Evolutionary conservation across 2,113 vertebrate species (phyloP).

Genomic region (Apodemus sylvaticus): DNA sequence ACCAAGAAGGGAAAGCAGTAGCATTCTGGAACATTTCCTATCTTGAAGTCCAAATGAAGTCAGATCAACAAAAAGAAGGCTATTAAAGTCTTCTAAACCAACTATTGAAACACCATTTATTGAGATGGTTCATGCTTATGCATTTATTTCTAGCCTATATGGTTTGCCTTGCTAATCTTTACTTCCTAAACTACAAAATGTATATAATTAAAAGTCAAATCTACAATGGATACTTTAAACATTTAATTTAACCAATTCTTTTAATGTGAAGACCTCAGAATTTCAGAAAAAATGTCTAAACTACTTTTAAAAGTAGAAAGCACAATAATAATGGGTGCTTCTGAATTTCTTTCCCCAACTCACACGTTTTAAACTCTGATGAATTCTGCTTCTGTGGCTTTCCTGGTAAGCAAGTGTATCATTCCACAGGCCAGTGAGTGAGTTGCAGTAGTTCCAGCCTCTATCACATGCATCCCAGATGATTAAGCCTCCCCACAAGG

Average conservation of each 20-base stretch:
- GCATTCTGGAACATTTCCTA: conserved; percentile 53
- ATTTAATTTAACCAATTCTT: conserved; percentile 45
- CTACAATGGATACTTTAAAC: conserved; percentile 66
- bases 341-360: neutral
- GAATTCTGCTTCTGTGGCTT: neutral
- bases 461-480: neutral
- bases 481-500: neutral
- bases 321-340: neutral
- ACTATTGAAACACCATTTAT: conserved; percentile 62
- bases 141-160: conserved; percentile 56
- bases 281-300: conserved; percentile 32
- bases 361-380: neutral
- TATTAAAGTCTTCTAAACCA: conserved; percentile 74
- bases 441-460: neutral
- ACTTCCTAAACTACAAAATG: conserved; percentile 39
- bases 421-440: neutral
- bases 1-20: neutral
- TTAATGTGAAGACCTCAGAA: conserved; percentile 22
- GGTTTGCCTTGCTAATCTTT: conserved; percentile 66
- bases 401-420: neutral
- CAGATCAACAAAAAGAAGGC: conserved; percentile 65
- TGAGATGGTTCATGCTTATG: conserved; percentile 49
- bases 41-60: conserved; percentile 74
- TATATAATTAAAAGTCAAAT: conserved; percentile 60
- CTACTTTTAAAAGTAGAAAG: neutral